Base-by-base conservation (phyloP, 1,140 invertebrate species). In the Mylabris phalerata region DNA sequence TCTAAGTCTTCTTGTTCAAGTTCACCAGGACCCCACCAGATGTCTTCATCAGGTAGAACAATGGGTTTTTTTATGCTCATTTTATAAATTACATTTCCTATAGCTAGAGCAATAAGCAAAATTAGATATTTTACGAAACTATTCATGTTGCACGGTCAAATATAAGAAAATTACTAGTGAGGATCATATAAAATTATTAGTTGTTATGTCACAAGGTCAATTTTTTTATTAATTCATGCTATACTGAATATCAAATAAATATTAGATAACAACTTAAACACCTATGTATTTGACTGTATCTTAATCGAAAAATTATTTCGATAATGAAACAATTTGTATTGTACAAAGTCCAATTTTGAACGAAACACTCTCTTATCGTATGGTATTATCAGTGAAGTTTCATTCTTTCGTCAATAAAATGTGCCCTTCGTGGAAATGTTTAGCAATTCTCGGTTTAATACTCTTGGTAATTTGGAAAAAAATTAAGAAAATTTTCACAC, bases 11-110 rank as follows among this genome's bases (percentile, higher is more conserved):
- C 70, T 49, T 67, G 68, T 2, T n/a, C 54, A 24, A 68, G 55
- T 9, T 66, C 54, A 10, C 68, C 70, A 3, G 73, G 66, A 1
- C 77, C 78, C 80, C 80, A 81, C 58, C 77, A 78, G 1, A 63
- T 69, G 44, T 75, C 71, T 7, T 60, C 50, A 3, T 57, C 24
- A 32, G 57, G 54, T 7, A 61, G 62, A 7, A 48, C 13, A 40
- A 44, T 13, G 7, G 50, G 40, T 43, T 52, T 27, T 10, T 42
- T 25, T 9, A 43, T 24, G 42, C 42, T 50, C 10, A 41, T 19
- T 41, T 50, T 39, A 44, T 52, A 52, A 32, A 43, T 44, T n/a
- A 52, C 40, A 7, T 52, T 43, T 26, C 50, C 41, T 45, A 44
- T 43, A 25, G 39, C 50, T 25, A 50, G 19, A 1, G 38, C 50